phyloP scores from a whole-genome alignment of 2,888 invertebrate species.

The Ashinkailepas kermadecensis region DNA sequence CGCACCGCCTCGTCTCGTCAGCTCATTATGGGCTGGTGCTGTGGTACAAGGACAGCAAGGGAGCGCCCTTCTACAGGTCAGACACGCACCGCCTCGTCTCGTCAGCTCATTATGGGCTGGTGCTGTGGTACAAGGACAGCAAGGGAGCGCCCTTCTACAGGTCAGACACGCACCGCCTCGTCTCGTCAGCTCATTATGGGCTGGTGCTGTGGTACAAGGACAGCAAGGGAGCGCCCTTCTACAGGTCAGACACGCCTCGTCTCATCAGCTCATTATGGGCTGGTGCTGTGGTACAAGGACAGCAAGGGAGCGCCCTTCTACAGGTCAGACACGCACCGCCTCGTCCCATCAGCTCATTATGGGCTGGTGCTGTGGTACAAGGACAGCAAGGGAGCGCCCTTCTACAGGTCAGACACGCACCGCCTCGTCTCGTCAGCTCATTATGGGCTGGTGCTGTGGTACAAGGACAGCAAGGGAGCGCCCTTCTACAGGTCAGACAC shows the following conservation, averaged over 20 bases:
- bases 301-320: constrained; percentile 39
- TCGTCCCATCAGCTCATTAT: too few species aligned
- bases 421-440: too few species aligned
- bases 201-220: constrained; percentile 40
- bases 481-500: constrained; percentile 38
- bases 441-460: constrained; percentile 38
- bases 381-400: constrained; percentile 39
- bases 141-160: constrained; percentile 39
- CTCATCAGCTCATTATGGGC: background rate
- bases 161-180: constrained; percentile 26
- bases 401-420: constrained; percentile 36
- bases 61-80: constrained; percentile 39
- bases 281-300: constrained; percentile 40
- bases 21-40: constrained; percentile 35
- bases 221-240: constrained; percentile 39
- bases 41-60: constrained; percentile 40
- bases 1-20: too few species aligned
- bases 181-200: background rate
- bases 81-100: background rate
- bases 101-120: constrained; percentile 30
- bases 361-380: constrained; percentile 39
- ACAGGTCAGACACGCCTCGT: constrained; percentile 34
- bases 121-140: constrained; percentile 40
- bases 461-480: constrained; percentile 39
- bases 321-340: constrained; percentile 33